A percentile compares a stretch with the other conserved stretches of the same genome.
Evolutionary conservation across 2,888 invertebrate species (phyloP).

Genomic region (Metellina segmentata): DNA sequence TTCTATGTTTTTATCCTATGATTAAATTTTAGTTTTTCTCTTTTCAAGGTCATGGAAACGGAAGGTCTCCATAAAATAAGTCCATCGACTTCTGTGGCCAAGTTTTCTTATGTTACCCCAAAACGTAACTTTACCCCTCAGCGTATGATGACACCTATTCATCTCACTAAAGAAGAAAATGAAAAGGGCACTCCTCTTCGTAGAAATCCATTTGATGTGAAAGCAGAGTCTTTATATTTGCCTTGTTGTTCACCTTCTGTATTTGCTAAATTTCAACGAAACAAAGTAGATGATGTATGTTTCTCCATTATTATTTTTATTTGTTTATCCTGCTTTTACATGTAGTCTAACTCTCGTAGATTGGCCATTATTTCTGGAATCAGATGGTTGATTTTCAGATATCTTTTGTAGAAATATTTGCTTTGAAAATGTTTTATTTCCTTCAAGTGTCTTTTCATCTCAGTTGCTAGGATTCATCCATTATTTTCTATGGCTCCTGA

Average conservation of each 20-base stretch:
- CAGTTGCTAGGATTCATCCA: too few relatives aligned
- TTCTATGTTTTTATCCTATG: too few relatives aligned
- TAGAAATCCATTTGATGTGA: constrained; percentile 71
- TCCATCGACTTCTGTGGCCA: constrained; percentile 20
- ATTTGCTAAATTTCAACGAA: constrained; percentile 59
- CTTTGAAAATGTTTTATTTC: neutral
- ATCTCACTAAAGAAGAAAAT: constrained; percentile 36
- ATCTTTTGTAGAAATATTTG: neutral
- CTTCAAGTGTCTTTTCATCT: too few relatives aligned
- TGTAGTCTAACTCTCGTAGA: neutral
- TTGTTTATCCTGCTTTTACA: neutral
- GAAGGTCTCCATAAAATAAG: constrained; percentile 4
- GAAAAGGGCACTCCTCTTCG: constrained; percentile 15
- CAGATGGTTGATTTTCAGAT: neutral
- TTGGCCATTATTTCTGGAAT: neutral
- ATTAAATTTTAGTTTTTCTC: too few relatives aligned
- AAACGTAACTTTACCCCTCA: constrained; percentile 16
- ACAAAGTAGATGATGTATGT: constrained; percentile 54
- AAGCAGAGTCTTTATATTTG: constrained; percentile 65
- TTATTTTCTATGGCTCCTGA: too few relatives aligned
- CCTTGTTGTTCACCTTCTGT: constrained; percentile 72
- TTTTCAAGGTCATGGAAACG: neutral
- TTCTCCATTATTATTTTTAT: neutral
- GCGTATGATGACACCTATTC: constrained; percentile 32
- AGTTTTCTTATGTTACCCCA: constrained; percentile 31